Conservation (phyloP, 2,797 vertebrate genomes). For the Melanogrammus aeglefinus region DNA sequence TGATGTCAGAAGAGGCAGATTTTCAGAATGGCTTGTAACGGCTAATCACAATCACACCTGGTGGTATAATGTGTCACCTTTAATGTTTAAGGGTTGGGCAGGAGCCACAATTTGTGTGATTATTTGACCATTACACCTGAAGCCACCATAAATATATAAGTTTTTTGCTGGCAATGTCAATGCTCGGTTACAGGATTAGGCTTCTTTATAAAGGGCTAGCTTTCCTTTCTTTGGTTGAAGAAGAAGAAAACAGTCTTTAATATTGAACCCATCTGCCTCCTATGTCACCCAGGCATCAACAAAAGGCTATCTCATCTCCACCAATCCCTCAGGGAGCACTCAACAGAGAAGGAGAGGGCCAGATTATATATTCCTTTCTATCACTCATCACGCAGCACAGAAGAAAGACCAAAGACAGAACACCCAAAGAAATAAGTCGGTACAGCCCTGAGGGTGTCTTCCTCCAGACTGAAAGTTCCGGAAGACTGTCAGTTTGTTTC, state of each 20-base stretch:
- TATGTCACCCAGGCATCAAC: not conserved
- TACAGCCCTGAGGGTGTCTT: not conserved
- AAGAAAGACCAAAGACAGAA: no score
- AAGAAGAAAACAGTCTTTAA: not conserved
- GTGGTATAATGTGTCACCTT: no score
- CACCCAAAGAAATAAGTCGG: not conserved
- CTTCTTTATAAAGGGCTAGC: no score
- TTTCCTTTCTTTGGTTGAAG: not conserved
- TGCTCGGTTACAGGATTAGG: not conserved
- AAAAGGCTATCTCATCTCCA: not conserved
- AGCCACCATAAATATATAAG: not conserved
- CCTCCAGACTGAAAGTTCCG: not conserved
- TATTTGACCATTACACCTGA: not conserved
- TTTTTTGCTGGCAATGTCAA: not conserved
- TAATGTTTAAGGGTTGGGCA: not conserved
- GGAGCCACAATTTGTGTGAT: no score
- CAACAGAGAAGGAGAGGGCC: not conserved
- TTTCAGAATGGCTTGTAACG: no score
- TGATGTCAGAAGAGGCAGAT: no score
- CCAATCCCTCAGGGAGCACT: not conserved
- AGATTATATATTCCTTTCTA: not conserved
- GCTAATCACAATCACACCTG: no score
- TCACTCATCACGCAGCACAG: not conserved
- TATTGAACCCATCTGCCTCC: not conserved
- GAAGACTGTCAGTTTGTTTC: not conserved